phyloP scores from a whole-genome alignment of 2,113 vertebrate species.

The Dasyprocta punctata region DNA sequence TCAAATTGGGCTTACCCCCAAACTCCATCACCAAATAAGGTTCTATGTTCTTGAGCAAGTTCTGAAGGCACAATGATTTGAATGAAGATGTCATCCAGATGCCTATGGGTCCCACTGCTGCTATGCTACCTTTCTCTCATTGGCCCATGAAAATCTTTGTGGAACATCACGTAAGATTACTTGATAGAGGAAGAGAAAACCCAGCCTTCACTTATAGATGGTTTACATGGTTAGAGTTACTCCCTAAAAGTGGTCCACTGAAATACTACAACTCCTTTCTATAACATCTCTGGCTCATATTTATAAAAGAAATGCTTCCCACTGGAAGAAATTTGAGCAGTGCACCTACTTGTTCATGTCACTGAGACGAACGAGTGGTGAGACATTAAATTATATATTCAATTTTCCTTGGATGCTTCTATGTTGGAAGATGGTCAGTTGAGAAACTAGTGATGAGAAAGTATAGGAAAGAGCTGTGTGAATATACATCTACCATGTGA shows the following conservation, averaged over 20 bases:
- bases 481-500: neutral
- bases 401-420: neutral
- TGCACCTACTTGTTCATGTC: neutral
- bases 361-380: neutral
- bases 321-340: neutral
- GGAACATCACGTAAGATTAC: no score
- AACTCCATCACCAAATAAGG: neutral
- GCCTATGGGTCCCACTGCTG: no score
- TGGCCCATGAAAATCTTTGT: no score
- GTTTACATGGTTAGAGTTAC: no score
- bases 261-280: no score
- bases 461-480: neutral
- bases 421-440: neutral
- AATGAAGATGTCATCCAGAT: neutral
- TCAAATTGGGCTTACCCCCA: neutral
- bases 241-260: no score
- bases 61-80: neutral
- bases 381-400: neutral
- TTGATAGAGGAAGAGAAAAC: no score
- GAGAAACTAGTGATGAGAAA: neutral
- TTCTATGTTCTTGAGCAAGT: neutral
- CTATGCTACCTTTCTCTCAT: neutral
- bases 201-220: no score
- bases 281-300: neutral
- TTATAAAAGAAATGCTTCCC: neutral